Percentiles rank a stretch among this genome's conserved stretches.
Evolutionary conservation across 1,140 invertebrate species (phyloP).

Genomic region (Dufourea novaeangliae): DNA sequence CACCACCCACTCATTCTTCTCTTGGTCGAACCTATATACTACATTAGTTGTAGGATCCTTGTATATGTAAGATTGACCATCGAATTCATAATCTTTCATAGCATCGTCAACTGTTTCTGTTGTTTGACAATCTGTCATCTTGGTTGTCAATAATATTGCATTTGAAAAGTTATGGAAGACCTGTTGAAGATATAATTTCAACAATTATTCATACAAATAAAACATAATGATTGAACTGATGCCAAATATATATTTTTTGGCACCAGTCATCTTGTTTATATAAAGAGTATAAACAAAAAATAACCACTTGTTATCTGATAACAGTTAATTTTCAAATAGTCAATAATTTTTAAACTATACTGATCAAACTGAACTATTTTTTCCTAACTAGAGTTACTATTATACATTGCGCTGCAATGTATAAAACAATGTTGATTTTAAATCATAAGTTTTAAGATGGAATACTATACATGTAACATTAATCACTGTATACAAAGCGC

Average conservation of each 20-base stretch:
- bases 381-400: background rate
- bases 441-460: background rate
- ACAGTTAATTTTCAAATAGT: background rate
- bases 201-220: background rate
- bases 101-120: conserved; percentile 54
- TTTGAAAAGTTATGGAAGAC: background rate
- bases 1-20: conserved; percentile 85
- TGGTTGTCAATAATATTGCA: conserved; percentile 18
- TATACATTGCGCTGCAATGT: background rate
- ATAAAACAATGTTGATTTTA: background rate
- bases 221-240: background rate
- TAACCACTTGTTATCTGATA: background rate
- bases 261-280: background rate
- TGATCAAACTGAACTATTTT: background rate
- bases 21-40: conserved; percentile 77
- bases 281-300: background rate
- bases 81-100: conserved; percentile 80
- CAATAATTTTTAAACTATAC: background rate
- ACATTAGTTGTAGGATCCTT: conserved; percentile 79
- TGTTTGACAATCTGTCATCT: conserved; percentile 55
- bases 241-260: background rate
- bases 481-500: background rate
- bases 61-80: conserved; percentile 82
- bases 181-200: conserved; percentile 9
- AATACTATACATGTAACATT: background rate